Conservation (phyloP, 2,113 vertebrate species). For the Meriones unguiculatus region DNA sequence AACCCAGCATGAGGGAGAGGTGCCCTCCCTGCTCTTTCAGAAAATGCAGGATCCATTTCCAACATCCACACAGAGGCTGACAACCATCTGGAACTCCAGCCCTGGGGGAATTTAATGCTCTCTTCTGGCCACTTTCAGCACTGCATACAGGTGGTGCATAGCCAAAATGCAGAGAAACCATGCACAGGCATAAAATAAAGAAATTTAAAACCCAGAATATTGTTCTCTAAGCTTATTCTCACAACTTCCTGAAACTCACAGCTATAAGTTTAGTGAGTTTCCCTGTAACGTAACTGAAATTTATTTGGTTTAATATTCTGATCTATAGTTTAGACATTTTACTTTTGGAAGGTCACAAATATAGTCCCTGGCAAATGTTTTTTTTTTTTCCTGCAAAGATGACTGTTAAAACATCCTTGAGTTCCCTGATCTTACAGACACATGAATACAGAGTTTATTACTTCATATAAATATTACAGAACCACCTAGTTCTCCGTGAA, state of each 20-base stretch:
- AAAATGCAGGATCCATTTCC: neutral
- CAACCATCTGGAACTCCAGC: neutral
- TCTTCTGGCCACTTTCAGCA: neutral
- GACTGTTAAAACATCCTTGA: neutral
- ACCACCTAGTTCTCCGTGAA: constrained; percentile 51
- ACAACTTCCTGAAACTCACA: neutral
- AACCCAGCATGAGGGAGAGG: neutral
- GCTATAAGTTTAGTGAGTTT: constrained; percentile 21
- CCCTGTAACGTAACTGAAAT: neutral
- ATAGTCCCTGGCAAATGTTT: constrained; percentile 2
- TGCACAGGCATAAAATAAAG: neutral
- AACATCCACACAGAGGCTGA: neutral
- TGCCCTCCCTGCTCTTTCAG: neutral
- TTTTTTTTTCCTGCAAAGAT: neutral
- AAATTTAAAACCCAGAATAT: neutral
- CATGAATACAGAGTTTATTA: constrained; percentile 50
- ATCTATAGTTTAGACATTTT: constrained; percentile 2
- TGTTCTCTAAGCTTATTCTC: neutral
- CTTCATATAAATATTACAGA: constrained; percentile 65
- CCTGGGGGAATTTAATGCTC: neutral
- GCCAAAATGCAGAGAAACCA: neutral
- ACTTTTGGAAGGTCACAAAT: constrained; percentile 16
- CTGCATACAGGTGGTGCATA: neutral
- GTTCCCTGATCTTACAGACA: constrained; percentile 48
- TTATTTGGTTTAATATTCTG: constrained; percentile 53